These are phyloP conservation scores for Mimachlamys varia DNA, from an alignment of 2,888 invertebrate genomes.

Conservation along the genomic window DNA sequence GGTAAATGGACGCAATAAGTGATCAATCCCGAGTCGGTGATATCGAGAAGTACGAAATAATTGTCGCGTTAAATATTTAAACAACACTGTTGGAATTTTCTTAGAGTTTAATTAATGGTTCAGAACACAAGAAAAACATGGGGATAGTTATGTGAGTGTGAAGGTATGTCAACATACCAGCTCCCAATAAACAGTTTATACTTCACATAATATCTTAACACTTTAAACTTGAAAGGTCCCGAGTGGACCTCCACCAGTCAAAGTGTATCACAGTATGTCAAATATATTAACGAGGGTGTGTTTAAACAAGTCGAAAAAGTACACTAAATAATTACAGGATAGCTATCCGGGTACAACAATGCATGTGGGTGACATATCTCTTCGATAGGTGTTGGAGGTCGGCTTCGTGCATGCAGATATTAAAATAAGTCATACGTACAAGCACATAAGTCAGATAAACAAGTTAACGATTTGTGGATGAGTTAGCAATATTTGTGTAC, in stretches of 20 bases:
- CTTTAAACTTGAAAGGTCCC: constrained; percentile 25
- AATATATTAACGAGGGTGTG: background rate
- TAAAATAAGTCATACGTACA: too few species aligned
- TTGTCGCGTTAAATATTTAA: constrained; percentile 26
- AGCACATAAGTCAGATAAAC: too few species aligned
- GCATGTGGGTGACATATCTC: background rate
- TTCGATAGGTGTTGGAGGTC: background rate
- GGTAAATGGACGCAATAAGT: background rate
- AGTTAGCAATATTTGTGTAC: too few species aligned
- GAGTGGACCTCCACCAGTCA: background rate
- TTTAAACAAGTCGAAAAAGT: background rate
- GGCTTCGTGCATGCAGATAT: background rate
- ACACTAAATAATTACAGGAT: constrained; percentile 1
- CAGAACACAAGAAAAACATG: background rate
- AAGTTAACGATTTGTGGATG: too few species aligned
- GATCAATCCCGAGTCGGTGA: background rate
- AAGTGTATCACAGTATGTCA: constrained; percentile 2
- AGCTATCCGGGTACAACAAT: background rate
- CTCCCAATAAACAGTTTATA: constrained; percentile 31
- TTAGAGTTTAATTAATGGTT: constrained; percentile 20
- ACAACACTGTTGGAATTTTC: constrained; percentile 28
- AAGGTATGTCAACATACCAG: background rate
- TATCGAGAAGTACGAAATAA: background rate
- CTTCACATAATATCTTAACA: constrained; percentile 9
- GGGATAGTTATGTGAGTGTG: background rate